Conservation (phyloP, 2,113 vertebrate species). For the Carettochelys insculpta region DNA sequence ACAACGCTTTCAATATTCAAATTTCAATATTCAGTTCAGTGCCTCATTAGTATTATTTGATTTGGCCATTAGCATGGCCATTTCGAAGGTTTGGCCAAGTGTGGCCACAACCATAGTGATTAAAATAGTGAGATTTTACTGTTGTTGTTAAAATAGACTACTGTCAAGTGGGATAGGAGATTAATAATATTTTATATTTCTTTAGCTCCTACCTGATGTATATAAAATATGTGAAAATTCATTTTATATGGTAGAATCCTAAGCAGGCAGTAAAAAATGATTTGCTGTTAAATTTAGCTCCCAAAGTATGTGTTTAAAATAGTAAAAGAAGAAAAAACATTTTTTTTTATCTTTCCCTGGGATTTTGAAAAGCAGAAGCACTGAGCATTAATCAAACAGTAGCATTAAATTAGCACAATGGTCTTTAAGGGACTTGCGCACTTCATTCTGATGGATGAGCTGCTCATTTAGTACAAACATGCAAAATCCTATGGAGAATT, state of each 20-base stretch:
- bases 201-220: not conserved
- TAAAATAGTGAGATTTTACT: not conserved
- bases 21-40: no score
- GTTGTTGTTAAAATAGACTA: not conserved
- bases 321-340: not conserved
- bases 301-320: not conserved
- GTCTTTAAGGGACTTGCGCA: conserved; percentile 39
- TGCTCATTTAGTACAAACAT: conserved; percentile 42
- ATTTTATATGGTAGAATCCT: not conserved
- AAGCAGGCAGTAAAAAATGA: not conserved
- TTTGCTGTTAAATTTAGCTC: not conserved
- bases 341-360: not conserved
- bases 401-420: conserved; percentile 40
- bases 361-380: conserved; percentile 23
- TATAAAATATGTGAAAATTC: not conserved
- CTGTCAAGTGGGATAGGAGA: not conserved
- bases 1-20: no score
- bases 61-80: no score
- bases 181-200: not conserved
- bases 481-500: not conserved
- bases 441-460: conserved; percentile 43
- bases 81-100: no score
- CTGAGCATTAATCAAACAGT: conserved; percentile 34
- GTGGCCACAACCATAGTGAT: no score
- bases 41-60: no score